Base-by-base conservation (phyloP, 2,888 invertebrate species). In the Drosophila pegasa region DNA sequence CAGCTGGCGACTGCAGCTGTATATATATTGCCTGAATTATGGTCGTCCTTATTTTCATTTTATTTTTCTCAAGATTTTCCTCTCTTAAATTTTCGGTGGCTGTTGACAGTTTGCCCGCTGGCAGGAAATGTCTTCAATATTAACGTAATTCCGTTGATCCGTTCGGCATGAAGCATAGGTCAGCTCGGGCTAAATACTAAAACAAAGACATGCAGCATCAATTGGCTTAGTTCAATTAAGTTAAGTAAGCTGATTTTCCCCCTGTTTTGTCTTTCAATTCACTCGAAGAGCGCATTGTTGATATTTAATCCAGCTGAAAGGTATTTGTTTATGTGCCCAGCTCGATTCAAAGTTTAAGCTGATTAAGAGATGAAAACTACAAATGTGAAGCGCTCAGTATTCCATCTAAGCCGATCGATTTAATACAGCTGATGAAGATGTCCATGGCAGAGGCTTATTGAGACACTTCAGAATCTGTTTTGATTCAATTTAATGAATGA, bases 21-120 rank as follows among this genome's bases (percentile, higher is more conserved):
- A 74, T 54, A 52, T 43, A 74, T 50, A 52, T 48, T 43, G 35
- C 65, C 73, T 68, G 60, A 81, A 63, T 81, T 71, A 71, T 82
- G 77, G 59, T 16, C 43, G 16, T 27, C 27, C 1, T 16, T 45
- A 27, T 45, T 45, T 27, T 27, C 7, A n/a, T n/a, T n/a, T n/a
- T n/a, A 59, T 38, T 41, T 41, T 37, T 50, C 48, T 27, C 52
- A 27, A 56, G 51, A 47, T 43, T 60, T 61, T 48, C 14, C 20
- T 14, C 9, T 14, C 18, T 43, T 16, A n/a, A 33, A 9, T 29
- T 60, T 43, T 33, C 22, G 10, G 25, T 20, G 35, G 20, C 33
- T 45, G 62, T 7, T 48, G 47, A 48, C 47, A 40, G 47, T 16
- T 38, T 47, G 14, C 10, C 18, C n/a, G 16, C 12, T n/a, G 37